A percentile compares a stretch with the other conserved stretches of the same genome.
phyloP scores from a whole-genome alignment of 2,113 vertebrate species.

The Catharus bicknelli region DNA sequence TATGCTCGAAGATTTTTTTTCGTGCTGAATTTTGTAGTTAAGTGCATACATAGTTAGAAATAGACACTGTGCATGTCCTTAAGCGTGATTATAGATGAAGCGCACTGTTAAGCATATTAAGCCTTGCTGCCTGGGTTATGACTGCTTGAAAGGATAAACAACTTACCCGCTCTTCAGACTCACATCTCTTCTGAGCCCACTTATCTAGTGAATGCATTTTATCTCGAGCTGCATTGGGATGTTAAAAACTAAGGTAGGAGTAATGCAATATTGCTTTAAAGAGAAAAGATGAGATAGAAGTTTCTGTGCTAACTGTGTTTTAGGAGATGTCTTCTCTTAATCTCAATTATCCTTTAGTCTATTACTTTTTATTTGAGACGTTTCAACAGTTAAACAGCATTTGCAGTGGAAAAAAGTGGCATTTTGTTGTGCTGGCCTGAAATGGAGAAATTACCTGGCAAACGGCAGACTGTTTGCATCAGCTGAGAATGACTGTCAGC shows the following conservation, averaged over 20 bases:
- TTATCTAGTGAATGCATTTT: background rate
- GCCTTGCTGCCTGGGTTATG: background rate
- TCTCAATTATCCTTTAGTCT: background rate
- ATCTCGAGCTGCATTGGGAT: accelerated
- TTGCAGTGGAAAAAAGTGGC: background rate
- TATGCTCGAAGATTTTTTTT: accelerated
- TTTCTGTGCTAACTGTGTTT: background rate
- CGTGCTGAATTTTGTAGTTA: background rate
- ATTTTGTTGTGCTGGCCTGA: background rate
- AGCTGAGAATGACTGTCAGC: background rate
- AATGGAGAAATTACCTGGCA: background rate
- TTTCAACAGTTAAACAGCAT: background rate
- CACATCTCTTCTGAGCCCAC: background rate
- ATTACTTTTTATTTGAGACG: background rate
- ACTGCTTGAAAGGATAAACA: background rate
- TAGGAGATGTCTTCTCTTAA: background rate
- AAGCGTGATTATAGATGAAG: background rate
- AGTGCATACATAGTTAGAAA: background rate
- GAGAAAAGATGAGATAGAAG: background rate
- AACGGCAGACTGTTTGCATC: background rate
- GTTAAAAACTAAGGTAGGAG: background rate
- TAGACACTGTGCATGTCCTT: background rate
- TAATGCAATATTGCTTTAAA: background rate
- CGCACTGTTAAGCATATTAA: background rate
- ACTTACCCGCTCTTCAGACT: background rate